Conservation (phyloP, 2,113 vertebrate species). For the Artemisiospiza belli region DNA sequence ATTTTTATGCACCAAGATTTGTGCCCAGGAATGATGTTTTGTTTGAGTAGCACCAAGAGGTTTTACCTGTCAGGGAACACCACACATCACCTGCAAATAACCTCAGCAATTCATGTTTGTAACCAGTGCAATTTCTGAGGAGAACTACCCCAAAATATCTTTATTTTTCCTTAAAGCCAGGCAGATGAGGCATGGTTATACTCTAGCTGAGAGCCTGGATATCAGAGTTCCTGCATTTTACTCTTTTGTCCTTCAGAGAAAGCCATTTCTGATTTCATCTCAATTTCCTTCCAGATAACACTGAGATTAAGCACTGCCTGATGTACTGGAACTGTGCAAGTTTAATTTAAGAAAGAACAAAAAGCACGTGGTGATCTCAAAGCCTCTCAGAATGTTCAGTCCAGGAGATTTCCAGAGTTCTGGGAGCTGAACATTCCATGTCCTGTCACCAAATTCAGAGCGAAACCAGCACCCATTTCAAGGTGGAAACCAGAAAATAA, state of each 20-base stretch:
- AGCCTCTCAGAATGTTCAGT: not conserved
- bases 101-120: not conserved
- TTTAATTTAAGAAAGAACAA: not conserved
- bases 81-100: not conserved
- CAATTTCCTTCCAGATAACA: not conserved
- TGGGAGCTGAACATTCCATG: not conserved
- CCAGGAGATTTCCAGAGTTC: not conserved
- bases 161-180: not conserved
- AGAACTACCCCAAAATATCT: not conserved
- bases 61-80: not conserved
- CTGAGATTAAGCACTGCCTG: not conserved
- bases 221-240: not conserved
- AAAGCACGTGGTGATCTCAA: not conserved
- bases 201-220: not conserved
- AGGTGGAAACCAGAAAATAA: not conserved
- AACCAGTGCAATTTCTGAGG: rapidly evolving
- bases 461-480: not conserved
- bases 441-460: not conserved
- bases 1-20: not conserved
- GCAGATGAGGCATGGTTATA: not conserved
- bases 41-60: not conserved
- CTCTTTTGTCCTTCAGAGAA: not conserved
- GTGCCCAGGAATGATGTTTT: not conserved
- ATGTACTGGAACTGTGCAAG: not conserved
- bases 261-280: not conserved